These are phyloP conservation scores for Sinocyclocheilus anophthalmus DNA, from an alignment of 2,113 vertebrate species.

Conservation along the genomic window DNA sequence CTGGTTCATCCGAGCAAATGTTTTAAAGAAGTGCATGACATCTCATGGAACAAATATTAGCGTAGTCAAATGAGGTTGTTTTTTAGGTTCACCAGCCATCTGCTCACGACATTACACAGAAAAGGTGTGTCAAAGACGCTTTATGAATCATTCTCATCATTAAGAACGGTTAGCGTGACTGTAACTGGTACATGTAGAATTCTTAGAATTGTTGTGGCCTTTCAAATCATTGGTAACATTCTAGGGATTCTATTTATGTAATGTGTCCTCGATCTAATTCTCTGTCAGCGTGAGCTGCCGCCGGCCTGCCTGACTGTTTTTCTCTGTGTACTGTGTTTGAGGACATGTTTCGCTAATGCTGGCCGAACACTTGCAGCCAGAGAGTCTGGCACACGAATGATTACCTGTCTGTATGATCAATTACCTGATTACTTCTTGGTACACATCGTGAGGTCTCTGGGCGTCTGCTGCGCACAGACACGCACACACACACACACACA, in stretches of 20 bases:
- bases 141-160: constrained; percentile 16
- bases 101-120: not conserved
- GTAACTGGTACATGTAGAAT: not conserved
- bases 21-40: not conserved
- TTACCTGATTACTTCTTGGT: constrained; percentile 79
- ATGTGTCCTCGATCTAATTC: constrained; percentile 24
- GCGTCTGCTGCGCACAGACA: constrained; percentile 4
- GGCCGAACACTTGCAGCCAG: constrained; percentile 69
- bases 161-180: not conserved
- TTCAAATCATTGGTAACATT: constrained; percentile 33
- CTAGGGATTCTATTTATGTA: constrained; percentile 33
- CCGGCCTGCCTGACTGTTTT: constrained; percentile 2
- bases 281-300: not conserved
- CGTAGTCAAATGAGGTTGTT: not conserved
- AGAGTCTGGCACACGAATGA: constrained; percentile 75
- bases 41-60: not conserved
- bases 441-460: constrained; percentile 51
- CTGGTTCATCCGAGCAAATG: not conserved
- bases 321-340: constrained; percentile 58
- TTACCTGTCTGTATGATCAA: constrained; percentile 82
- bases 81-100: constrained; percentile 27
- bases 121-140: constrained; percentile 6
- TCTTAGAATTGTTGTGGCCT: constrained; percentile 23
- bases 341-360: constrained; percentile 68
- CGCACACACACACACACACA: not conserved